A percentile compares a stretch with the other conserved stretches of the same genome.
phyloP scores from a whole-genome alignment of 2,888 invertebrate genomes.

The Hesperia comma region DNA sequence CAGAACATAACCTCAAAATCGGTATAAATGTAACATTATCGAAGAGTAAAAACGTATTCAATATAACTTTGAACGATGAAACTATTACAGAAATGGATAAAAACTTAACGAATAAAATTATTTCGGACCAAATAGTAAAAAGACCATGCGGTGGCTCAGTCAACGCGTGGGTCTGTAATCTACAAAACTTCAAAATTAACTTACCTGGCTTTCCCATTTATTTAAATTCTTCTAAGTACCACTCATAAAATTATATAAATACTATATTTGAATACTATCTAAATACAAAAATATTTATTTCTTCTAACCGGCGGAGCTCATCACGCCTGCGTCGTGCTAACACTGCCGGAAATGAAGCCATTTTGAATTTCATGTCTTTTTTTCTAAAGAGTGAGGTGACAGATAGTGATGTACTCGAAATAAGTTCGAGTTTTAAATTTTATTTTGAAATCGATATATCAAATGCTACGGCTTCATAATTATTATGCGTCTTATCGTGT shows the following conservation, averaged over 20 bases:
- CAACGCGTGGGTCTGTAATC: constrained; percentile 40
- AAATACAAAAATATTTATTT: constrained; percentile 65
- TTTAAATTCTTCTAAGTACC: neutral
- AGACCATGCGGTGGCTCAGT: constrained; percentile 52
- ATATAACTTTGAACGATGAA: too few relatives aligned
- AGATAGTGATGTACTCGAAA: too few relatives aligned
- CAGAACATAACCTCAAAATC: too few relatives aligned
- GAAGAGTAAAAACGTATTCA: too few relatives aligned
- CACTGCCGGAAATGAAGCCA: constrained; percentile 71
- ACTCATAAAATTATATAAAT: neutral
- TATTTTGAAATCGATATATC: too few relatives aligned
- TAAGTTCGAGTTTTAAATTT: too few relatives aligned
- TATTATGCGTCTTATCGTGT: too few relatives aligned
- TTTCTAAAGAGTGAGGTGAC: too few relatives aligned
- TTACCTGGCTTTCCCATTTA: constrained; percentile 77
- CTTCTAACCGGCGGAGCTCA: constrained; percentile 57
- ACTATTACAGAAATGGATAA: neutral
- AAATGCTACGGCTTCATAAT: too few relatives aligned
- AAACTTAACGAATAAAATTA: constrained; percentile 22
- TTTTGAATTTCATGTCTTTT: constrained; percentile 53
- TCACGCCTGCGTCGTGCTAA: constrained; percentile 65
- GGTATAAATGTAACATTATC: too few relatives aligned
- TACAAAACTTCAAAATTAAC: constrained; percentile 44
- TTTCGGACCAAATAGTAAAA: neutral
- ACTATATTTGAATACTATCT: constrained; percentile 50